Percentiles rank a stretch among this genome's conserved stretches.
phyloP scores from a whole-genome alignment of 2,113 vertebrate species.

The Calidris pygmaea region DNA sequence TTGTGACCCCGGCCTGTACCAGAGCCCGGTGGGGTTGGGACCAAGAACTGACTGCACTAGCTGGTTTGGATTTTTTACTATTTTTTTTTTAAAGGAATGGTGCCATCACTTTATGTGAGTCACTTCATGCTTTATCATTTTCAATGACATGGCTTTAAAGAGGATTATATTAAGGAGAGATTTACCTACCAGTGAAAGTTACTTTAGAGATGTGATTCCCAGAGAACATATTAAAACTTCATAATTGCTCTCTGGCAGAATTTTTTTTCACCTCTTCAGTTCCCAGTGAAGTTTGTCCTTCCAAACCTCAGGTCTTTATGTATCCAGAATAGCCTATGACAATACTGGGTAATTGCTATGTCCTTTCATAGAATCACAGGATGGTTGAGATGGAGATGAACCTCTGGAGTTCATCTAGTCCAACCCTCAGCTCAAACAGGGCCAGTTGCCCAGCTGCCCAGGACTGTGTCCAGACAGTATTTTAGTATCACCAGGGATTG shows the following conservation, averaged over 20 bases:
- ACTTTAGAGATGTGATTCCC: background rate
- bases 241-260: background rate
- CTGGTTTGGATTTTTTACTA: background rate
- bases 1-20: background rate
- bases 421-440: background rate
- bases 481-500: background rate
- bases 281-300: slow-evolving; percentile 50
- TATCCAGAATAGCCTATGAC: slow-evolving; percentile 12
- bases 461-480: background rate
- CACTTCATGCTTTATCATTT: background rate
- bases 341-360: slow-evolving; percentile 20
- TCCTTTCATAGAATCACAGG: background rate
- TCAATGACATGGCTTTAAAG: background rate
- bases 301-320: slow-evolving; percentile 40
- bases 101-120: background rate
- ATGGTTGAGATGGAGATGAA: background rate
- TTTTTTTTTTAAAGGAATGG: background rate
- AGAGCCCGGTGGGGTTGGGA: background rate
- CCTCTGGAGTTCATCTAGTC: background rate
- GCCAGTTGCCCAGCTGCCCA: background rate
- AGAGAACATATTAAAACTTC: background rate
- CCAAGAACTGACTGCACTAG: background rate
- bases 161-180: background rate
- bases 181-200: accelerated
- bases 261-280: slow-evolving; percentile 1